Base-by-base conservation (phyloP, 2,113 vertebrate genomes). In the Oxygymnocypris stewartii region DNA sequence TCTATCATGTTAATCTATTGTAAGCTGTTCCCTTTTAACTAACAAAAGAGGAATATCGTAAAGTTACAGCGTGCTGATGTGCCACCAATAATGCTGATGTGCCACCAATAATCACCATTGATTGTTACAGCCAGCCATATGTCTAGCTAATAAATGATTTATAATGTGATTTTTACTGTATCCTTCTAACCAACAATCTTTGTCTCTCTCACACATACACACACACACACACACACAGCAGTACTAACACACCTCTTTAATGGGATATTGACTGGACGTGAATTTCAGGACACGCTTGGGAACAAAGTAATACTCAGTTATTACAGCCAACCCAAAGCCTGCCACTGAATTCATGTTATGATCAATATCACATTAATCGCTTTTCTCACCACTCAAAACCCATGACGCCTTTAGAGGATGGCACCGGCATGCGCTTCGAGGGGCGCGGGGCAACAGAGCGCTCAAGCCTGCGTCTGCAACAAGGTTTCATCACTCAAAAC, bases 311-410 rank as follows among this genome's bases (percentile, higher is more conserved):
- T 84, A 84, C 80, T 84, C 86, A 31, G 86, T 84, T 87, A 87
- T 87, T 84, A 87, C 63, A 84, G 49, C 63, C 73, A 79, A 84
- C 75, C 82, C 83, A 84, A 78, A 77, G 81, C 35, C 59, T 84
- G 57, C 65, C 44, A 67, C 28, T 83, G 81, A 83, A 71, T 83
- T 83, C 81, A 71, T 71, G 81, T 84, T 83, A 71, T 78, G 82
- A 87, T 87, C 86, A 77, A 87, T 87, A 77, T 54, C 76, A 77
- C 76, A 87, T 83, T 87, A 87, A 87, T 84, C 83, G 82, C 86
- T 79, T 79, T 84, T 87, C 86, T 77, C 76, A 69, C 44, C 25
- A 71, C 82, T 84, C 81, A 67, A 84, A 84, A 87, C 76, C 79
- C 75, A 87, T 84, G 82, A 78, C n/a, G 42, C 75, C 63, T 71